phyloP scores from a whole-genome alignment of 2,797 vertebrate genomes.

The Platyrinchus mystaceus region DNA sequence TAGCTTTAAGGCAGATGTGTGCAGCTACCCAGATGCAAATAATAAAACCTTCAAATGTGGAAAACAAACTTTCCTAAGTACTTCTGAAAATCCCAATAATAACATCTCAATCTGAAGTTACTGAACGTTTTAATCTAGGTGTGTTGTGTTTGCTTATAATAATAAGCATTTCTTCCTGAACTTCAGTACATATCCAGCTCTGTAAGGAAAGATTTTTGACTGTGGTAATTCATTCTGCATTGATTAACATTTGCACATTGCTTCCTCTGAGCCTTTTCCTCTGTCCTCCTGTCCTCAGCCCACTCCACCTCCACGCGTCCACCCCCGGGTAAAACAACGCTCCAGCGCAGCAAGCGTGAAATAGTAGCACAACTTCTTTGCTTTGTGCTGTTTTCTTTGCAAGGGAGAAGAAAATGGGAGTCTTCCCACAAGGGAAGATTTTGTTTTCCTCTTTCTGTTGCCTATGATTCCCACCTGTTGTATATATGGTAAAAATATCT shows the following conservation, averaged over 20 bases:
- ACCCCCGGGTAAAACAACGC: not conserved
- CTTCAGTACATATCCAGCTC: not conserved
- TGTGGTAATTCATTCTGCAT: not conserved
- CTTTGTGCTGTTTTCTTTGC: not conserved
- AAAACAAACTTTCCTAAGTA: not conserved
- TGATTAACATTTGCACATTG: not conserved
- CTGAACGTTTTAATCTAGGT: not conserved
- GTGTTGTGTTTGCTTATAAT: not conserved
- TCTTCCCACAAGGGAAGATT: constrained; percentile 26
- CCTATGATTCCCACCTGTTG: constrained; percentile 80
- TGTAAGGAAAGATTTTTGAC: not conserved
- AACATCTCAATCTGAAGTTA: not conserved
- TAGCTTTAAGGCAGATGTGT: constrained; percentile 1
- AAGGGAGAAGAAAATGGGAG: constrained; percentile 38
- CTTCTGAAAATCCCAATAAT: not conserved
- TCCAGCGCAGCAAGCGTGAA: not conserved
- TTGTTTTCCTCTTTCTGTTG: constrained; percentile 43
- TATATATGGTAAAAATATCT: constrained; percentile 71
- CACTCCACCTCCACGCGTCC: not conserved
- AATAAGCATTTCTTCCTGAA: not conserved
- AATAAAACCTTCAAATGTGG: not conserved
- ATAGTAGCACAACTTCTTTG: not conserved
- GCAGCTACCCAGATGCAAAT: not conserved
- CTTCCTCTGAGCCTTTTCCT: not conserved
- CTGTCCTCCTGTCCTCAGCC: not conserved